Percentiles rank a stretch among this genome's conserved stretches.
These are phyloP conservation scores for Plectrocnemia conspersa DNA, from an alignment of 1,140 invertebrate genomes.

Conservation along the genomic window DNA sequence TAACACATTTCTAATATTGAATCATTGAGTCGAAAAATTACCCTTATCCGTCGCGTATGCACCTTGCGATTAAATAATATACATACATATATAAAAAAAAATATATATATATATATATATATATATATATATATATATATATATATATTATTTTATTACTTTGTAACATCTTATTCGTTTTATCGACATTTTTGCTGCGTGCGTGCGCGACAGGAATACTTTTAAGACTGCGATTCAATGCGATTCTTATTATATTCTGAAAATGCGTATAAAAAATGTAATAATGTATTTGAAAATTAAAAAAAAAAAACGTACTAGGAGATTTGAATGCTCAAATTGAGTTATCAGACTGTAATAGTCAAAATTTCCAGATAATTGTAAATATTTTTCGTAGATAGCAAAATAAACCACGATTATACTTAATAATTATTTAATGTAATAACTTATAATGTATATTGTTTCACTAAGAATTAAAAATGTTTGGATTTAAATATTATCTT, in stretches of 20 bases:
- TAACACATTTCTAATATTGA: no score
- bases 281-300: slow-evolving; percentile 17
- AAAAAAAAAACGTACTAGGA: slow-evolving; percentile 16
- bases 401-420: slow-evolving; percentile 35
- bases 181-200: no score
- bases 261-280: no score
- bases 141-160: no score
- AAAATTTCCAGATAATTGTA: slow-evolving; percentile 23
- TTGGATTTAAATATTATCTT: slow-evolving; percentile 30
- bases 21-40: no score
- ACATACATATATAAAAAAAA: background rate
- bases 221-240: slow-evolving; percentile 20
- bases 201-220: slow-evolving; percentile 10
- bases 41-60: no score
- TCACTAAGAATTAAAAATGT: slow-evolving; percentile 32
- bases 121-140: slow-evolving; percentile 2
- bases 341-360: slow-evolving; percentile 13
- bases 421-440: slow-evolving; percentile 36
- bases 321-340: slow-evolving; percentile 33
- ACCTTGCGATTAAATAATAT: background rate
- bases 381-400: slow-evolving; percentile 35
- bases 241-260: no score
- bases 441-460: slow-evolving; percentile 34
- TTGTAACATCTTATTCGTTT: no score
- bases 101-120: slow-evolving; percentile 4